phyloP scores from a whole-genome alignment of 2,113 vertebrate species.

The Arothron firmamentum region DNA sequence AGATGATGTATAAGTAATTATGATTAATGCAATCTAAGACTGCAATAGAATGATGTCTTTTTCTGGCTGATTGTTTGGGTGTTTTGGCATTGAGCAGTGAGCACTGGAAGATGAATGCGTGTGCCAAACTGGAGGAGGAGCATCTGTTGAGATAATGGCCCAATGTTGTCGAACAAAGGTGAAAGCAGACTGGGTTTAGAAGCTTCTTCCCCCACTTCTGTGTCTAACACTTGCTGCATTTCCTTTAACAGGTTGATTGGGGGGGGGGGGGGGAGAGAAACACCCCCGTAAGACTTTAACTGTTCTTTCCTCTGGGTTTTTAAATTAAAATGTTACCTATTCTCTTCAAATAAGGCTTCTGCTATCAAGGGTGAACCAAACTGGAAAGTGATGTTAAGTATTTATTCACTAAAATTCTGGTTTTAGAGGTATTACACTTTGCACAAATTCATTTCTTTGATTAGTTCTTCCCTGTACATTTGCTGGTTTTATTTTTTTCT shows the following conservation, averaged over 20 bases:
- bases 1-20: neutral
- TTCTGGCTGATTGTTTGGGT: neutral
- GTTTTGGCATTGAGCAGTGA: neutral
- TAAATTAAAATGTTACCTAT: neutral
- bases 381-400: no score
- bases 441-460: no score
- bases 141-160: neutral
- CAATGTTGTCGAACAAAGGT: constrained; percentile 1
- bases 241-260: neutral
- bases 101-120: neutral
- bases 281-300: no score
- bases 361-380: no score
- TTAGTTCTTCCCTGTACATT: no score
- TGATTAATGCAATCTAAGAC: neutral
- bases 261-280: neutral
- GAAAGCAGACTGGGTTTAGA: neutral
- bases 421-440: no score
- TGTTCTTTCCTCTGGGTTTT: neutral
- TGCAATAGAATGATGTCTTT: neutral
- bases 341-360: neutral
- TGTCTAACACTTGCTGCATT: no score
- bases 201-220: neutral
- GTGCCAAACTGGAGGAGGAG: neutral
- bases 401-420: no score
- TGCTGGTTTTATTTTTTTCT: no score